Conservation (phyloP, 2,888 invertebrate species). For the Neria commutata region DNA sequence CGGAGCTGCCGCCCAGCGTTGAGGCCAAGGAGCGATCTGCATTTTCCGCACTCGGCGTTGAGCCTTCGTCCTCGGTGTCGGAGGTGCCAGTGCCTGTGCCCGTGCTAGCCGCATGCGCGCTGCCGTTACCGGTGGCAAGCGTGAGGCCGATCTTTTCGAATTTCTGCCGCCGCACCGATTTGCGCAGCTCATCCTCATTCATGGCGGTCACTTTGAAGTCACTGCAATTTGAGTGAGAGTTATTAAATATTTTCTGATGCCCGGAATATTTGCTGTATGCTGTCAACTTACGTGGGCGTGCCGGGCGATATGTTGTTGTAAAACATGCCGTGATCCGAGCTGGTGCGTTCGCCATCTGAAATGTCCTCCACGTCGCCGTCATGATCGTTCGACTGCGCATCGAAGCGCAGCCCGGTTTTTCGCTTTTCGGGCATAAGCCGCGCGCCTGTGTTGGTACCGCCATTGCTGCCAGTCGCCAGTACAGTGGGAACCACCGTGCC, state of each 20-base stretch:
- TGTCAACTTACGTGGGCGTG: slow-evolving; percentile 59
- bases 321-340: slow-evolving; percentile 77
- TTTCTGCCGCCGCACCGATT: slow-evolving; percentile 74
- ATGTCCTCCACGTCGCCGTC: slow-evolving; percentile 87
- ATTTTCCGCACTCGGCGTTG: slow-evolving; percentile 82
- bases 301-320: slow-evolving; percentile 67
- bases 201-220: slow-evolving; percentile 89
- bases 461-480: slow-evolving; percentile 32
- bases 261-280: too few relatives aligned
- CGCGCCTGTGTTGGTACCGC: slow-evolving; percentile 34
- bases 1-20: slow-evolving; percentile 76
- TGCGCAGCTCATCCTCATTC: slow-evolving; percentile 82
- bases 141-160: slow-evolving; percentile 65
- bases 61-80: slow-evolving; percentile 76
- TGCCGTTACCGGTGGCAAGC: slow-evolving; percentile 61
- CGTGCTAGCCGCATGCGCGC: slow-evolving; percentile 63
- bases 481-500: slow-evolving; percentile 42
- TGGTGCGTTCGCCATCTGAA: slow-evolving; percentile 80
- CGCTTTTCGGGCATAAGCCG: slow-evolving; percentile 56
- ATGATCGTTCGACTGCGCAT: slow-evolving; percentile 75
- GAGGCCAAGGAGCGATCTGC: slow-evolving; percentile 73
- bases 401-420: slow-evolving; percentile 62
- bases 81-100: slow-evolving; percentile 72
- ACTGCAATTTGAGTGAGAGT: slow-evolving; percentile 59
- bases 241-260: background rate